These are phyloP conservation scores for Notothenia rossii DNA, from an alignment of 2,113 vertebrate species.

Conservation along the genomic window DNA sequence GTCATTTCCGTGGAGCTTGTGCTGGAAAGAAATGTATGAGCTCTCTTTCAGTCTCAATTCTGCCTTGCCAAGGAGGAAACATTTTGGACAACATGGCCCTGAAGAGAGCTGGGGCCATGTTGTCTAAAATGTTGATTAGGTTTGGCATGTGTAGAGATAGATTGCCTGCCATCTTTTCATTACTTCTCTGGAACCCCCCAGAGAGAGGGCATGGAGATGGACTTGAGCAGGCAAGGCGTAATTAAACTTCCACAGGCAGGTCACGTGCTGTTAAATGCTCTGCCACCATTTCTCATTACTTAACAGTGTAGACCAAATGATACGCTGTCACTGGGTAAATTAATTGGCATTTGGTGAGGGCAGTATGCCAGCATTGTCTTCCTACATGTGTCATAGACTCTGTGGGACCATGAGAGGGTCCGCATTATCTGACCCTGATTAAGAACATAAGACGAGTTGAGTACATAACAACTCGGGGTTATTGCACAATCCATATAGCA, in stretches of 20 bases:
- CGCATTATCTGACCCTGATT: conserved; percentile 68
- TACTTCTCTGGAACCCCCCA: conserved; percentile 65
- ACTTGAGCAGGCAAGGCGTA: conserved; percentile 71
- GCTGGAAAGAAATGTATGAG: conserved; percentile 14
- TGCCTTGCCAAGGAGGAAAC: conserved; percentile 33
- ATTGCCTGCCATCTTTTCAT: conserved; percentile 79
- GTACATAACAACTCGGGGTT: conserved; percentile 48
- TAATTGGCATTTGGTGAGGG: conserved; percentile 74
- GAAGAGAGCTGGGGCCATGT: conserved; percentile 44
- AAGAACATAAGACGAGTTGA: conserved; percentile 51
- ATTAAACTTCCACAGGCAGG: conserved; percentile 81
- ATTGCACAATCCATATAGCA: conserved; percentile 15
- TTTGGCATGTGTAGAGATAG: conserved; percentile 71
- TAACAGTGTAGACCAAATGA: conserved; percentile 75
- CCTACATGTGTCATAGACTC: conserved; percentile 64
- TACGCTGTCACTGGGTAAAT: conserved; percentile 70
- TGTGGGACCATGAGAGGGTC: conserved; percentile 37
- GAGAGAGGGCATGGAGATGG: conserved; percentile 73
- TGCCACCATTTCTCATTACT: conserved; percentile 77
- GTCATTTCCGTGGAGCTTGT: conserved; percentile 16
- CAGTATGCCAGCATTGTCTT: conserved; percentile 65
- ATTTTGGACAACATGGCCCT: conserved; percentile 52
- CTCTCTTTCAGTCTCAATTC: conserved; percentile 29
- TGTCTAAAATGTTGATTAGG: conserved; percentile 79
- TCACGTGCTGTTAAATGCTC: conserved; percentile 80